Evolutionary conservation across 2,113 vertebrate genomes (phyloP).

Genomic region (Psilopogon haemacephalus): DNA sequence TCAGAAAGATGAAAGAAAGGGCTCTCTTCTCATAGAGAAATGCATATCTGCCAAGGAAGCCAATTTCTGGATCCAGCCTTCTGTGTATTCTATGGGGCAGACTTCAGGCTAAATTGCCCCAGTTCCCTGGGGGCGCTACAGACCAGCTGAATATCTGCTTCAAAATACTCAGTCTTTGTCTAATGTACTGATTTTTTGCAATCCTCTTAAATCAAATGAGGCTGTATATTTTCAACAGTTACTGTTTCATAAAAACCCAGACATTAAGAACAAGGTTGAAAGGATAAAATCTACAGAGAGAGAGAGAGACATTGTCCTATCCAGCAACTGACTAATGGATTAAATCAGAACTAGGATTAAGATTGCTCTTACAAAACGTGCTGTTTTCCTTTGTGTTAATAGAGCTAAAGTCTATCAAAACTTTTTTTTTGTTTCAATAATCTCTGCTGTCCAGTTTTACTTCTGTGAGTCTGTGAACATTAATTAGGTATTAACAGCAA

Average conservation of each 20-base stretch:
- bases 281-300: not conserved
- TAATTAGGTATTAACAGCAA: not conserved
- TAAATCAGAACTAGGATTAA: not conserved
- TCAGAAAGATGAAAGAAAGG: not conserved
- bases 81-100: not conserved
- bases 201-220: not conserved
- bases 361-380: constrained; percentile 32
- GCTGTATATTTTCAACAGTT: not conserved
- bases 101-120: not conserved
- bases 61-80: not conserved
- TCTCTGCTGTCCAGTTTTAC: not conserved
- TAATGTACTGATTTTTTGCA: not conserved
- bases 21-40: not conserved
- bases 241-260: not conserved
- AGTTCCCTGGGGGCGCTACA: not conserved
- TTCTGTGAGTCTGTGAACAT: not conserved
- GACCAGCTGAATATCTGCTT: not conserved
- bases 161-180: not conserved
- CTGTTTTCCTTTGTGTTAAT: not conserved
- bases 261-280: not conserved
- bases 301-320: not conserved
- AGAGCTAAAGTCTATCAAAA: constrained; percentile 6
- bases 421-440: not conserved
- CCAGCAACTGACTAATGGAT: not conserved
- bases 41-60: not conserved